A percentile compares a stretch with the other conserved stretches of the same genome.
Evolutionary conservation across 2,888 invertebrate species (phyloP).

Genomic region (Zhuqinia jingwanae): DNA sequence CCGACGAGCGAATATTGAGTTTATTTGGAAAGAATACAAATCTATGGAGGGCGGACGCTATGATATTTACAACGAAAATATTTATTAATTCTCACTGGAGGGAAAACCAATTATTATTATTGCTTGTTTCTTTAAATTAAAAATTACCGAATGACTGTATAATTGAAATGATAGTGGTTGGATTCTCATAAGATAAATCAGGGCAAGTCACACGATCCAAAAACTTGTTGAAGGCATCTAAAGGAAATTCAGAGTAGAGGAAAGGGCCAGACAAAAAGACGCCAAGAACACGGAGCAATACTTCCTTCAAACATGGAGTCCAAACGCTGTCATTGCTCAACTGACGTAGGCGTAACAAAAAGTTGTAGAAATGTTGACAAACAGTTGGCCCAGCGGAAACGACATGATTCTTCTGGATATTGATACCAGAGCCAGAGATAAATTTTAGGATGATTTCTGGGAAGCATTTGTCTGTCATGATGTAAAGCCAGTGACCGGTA

Average conservation of each 20-base stretch:
- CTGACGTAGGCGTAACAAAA: constrained; percentile 86
- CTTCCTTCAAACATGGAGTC: constrained; percentile 78
- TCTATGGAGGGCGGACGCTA: constrained; percentile 77
- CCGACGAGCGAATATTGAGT: constrained; percentile 75
- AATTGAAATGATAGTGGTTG: constrained; percentile 87
- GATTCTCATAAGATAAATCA: constrained; percentile 86
- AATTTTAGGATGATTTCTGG: constrained; percentile 84
- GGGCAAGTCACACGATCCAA: constrained; percentile 86
- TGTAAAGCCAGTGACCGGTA: constrained; percentile 80
- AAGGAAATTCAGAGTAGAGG: constrained; percentile 82
- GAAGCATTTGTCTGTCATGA: constrained; percentile 77
- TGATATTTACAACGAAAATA: constrained; percentile 48
- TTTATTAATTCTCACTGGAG: background rate
- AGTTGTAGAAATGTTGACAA: constrained; percentile 87
- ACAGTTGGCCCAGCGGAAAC: constrained; percentile 87
- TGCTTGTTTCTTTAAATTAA: constrained; percentile 59
- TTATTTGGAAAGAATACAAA: constrained; percentile 78
- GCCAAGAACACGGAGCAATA: constrained; percentile 76
- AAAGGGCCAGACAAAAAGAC: constrained; percentile 80
- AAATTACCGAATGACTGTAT: constrained; percentile 86
- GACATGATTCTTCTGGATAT: constrained; percentile 80
- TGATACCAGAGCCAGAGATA: constrained; percentile 85
- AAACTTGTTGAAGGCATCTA: constrained; percentile 89
- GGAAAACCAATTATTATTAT: no score
- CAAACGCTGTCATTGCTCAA: constrained; percentile 79